Evolutionary conservation across 2,113 vertebrate species (phyloP).

Genomic region (Regulus satrapa): DNA sequence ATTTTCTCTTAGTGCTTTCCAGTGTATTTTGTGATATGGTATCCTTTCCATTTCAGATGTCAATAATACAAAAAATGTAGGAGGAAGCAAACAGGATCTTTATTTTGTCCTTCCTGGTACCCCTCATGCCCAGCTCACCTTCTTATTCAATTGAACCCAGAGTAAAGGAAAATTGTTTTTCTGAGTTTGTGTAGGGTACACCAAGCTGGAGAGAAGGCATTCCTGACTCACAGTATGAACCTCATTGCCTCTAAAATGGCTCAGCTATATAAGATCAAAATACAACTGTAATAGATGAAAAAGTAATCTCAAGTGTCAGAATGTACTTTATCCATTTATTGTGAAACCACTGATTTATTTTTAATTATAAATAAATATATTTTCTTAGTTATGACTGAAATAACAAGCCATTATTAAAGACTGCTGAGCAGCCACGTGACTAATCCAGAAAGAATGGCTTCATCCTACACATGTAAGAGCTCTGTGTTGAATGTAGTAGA

Average conservation of each 20-base stretch:
- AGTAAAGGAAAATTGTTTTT: neutral
- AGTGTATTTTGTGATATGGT: neutral
- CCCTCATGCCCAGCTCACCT: neutral
- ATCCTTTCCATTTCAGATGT: neutral
- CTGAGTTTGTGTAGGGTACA: rapidly evolving
- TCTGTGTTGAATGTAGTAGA: neutral
- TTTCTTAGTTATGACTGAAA: neutral
- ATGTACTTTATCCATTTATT: neutral
- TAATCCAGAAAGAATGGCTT: neutral
- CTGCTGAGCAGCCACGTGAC: rapidly evolving
- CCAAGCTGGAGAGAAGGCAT: rapidly evolving
- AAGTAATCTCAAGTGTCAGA: neutral
- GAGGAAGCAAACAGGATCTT: neutral
- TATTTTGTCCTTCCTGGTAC: neutral
- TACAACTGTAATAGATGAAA: neutral
- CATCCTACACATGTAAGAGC: neutral
- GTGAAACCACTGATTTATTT: neutral
- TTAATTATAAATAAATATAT: neutral
- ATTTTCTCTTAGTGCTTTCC: neutral
- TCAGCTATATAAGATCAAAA: neutral
- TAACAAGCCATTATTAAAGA: neutral
- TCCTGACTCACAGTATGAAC: neutral
- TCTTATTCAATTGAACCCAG: neutral
- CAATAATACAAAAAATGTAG: neutral
- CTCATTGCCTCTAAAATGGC: neutral